Percentiles rank a stretch among this genome's conserved stretches.
These are phyloP conservation scores for Aricia artaxerxes DNA, from an alignment of 2,888 invertebrate genomes.

Conservation along the genomic window DNA sequence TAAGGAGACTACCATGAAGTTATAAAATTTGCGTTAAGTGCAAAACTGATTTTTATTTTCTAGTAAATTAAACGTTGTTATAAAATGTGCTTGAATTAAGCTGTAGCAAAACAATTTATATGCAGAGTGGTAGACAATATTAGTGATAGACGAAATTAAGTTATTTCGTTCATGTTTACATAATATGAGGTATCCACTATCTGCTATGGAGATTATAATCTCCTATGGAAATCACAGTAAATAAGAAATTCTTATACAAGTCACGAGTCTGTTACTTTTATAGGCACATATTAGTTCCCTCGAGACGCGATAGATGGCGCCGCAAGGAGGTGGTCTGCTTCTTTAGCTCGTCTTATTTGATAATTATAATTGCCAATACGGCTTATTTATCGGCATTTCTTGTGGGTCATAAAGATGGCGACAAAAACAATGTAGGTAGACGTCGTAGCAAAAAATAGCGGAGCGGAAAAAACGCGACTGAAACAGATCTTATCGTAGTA, in stretches of 20 bases:
- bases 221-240: background rate
- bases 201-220: background rate
- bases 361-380: conserved; percentile 21
- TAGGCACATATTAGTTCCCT: background rate
- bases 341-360: conserved; percentile 7
- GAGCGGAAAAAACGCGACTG: conserved; percentile 24
- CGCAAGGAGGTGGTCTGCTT: background rate
- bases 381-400: conserved; percentile 13
- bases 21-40: too few relatives aligned
- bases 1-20: too few relatives aligned
- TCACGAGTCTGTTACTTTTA: background rate
- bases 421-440: conserved; percentile 13
- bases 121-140: background rate
- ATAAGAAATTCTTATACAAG: background rate
- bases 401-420: conserved; percentile 19
- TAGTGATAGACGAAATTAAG: background rate
- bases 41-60: too few relatives aligned
- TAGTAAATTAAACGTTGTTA: too few relatives aligned
- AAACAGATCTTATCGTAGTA: conserved; percentile 39
- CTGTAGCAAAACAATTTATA: background rate
- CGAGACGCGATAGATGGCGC: background rate
- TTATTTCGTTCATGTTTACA: background rate
- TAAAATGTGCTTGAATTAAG: too few relatives aligned
- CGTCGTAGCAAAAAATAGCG: conserved; percentile 32
- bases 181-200: background rate